Base-by-base conservation (phyloP, 2,888 invertebrate species). In the Anaspis maculata region DNA sequence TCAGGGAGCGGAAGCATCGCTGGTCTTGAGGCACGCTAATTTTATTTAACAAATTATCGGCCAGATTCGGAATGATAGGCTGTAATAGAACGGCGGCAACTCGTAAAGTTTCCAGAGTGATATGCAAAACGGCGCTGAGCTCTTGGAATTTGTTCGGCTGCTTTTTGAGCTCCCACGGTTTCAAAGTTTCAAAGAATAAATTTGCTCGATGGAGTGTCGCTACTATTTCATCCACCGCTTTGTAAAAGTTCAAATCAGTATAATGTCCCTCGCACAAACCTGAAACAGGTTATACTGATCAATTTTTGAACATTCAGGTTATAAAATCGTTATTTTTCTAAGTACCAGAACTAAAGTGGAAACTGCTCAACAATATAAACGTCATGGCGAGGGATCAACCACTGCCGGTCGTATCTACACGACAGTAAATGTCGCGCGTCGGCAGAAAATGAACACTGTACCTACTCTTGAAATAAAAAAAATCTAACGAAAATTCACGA, bases 91-190 rank as follows among this genome's bases (percentile, higher is more conserved):
- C 81, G 10, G 79, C 79, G 49, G 76, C 73, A 35, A 91, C 77
- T 48, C 95, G 73, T 25, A 91, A 64, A 0, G 84, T 79, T 66
- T 97, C 95, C 68, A 95, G 70, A 13, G 86, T 80, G 25, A 95
- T 63, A 56, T 86, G 83, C 34, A 96, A 70, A 29, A 92, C 76
- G 10, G 78, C 76, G 52, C 82, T 73, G 2, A 90, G 64, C 50
- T 79, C 70, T 25, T 73, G 68, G 28, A 73, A 70, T 13, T 62
- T 56, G 25, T 72, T 67, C 0, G 69, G 63, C 6, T 69, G 59
- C 54, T 86, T 84, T 32, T 71, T 76, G 37, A 96, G 69, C 46
- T 81, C 76, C 97, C 97, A 98, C 0, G 96, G 96, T 59, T 84
- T 81, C 48, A 79, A 73, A 3, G 78, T 69, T 55, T 95, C 86